Base-by-base conservation (phyloP, 2,113 vertebrate genomes). In the Rattus rattus region DNA sequence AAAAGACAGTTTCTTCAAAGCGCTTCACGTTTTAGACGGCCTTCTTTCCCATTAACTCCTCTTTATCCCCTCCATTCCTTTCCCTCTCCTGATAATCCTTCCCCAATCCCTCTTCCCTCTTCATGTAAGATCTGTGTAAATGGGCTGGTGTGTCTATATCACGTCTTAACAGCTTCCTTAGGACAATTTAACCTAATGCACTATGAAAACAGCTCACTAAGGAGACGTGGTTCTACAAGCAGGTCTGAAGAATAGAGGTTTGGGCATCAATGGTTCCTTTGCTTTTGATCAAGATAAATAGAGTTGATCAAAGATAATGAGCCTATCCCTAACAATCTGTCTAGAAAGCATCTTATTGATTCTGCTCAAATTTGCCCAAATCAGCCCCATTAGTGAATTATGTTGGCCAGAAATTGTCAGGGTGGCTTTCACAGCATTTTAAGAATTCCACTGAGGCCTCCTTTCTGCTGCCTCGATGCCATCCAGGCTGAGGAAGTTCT, bases 291-390 rank as follows among this genome's bases (percentile, higher is more conserved):
- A 90, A 73, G 69, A 61, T 80, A 91, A 97, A 94, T 20, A 16
- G 26, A 94, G 54, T 90, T 91, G 95, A 92, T 43, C 77, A 88
- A 96, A 96, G 69, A 97, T 94, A 95, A 96, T 96, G 72, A 59
- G 92, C 36, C 30, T 54, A 59, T 9, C 95, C 98, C 63, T 88
- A 97, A 97, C 30, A 85, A 96, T 97, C 91, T 63, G 84, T 0
- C 7, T 81, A 65, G 83, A 73, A 92, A 95, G 77, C 79, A 84
- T 49, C 91, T 72, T 0, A 6, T 28, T 81, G 65, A 19, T 65
- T 95, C 30, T 88, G 75, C 56, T 52, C 16, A 93, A 47, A 76
- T 20, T 30, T 36, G 72, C n/a, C 73, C 73, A 90, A 92, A 89
- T 72, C 54, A 94, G 52, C 2, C 39, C 67, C 84, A 70, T 89